Evolutionary conservation across 2,113 vertebrate genomes (phyloP), one percentile per base, ranked within the genome.

Genomic region (Noturus placidus): DNA sequence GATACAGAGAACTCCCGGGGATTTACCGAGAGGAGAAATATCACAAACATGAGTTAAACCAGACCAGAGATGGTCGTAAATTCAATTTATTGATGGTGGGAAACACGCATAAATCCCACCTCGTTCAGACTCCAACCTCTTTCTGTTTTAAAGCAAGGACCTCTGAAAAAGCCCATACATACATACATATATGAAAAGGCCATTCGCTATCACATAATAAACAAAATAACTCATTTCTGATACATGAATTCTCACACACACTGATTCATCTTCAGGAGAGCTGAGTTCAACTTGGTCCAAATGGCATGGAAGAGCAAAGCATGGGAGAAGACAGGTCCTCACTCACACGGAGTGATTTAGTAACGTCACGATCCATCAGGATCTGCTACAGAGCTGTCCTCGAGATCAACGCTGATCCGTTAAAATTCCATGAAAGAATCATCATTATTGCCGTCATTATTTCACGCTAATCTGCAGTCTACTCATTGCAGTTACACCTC

Each of bases 51-150:
- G 27, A 69, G 65, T 56, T 67, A 88, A 82, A 17, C 76, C 82
- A 42, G 50, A 25, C 11, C 67, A 67, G 72, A 54, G 85, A 89
- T 59, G 80, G 35, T 27, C 52, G 25, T 59, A 87, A 89, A 85
- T 83, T 61, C 42, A 86, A 69, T 89, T 87, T 81, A 54, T 88
- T 89, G n/a, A 57, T 46, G 35, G 11, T 33, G 35, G 42, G 27
- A 59, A 85, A 77, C 50, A 76, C 1, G 14, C 27, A 30, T 54
- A 59, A 79, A 42, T 57, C 52, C 15, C 54, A 33, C 54, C 19
- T 78, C 15, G n/a, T n/a, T 65, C 20, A 65, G 42, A 54, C 69
- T 78, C 30, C 17, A 30, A n/a, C 8, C 54, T 61, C 25, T 30
- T 63, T 77, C 33, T 61, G 54, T 56, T 20, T 56, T 20, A 10